phyloP scores from a whole-genome alignment of 2,797 vertebrate genomes.

The Capromys pilorides region DNA sequence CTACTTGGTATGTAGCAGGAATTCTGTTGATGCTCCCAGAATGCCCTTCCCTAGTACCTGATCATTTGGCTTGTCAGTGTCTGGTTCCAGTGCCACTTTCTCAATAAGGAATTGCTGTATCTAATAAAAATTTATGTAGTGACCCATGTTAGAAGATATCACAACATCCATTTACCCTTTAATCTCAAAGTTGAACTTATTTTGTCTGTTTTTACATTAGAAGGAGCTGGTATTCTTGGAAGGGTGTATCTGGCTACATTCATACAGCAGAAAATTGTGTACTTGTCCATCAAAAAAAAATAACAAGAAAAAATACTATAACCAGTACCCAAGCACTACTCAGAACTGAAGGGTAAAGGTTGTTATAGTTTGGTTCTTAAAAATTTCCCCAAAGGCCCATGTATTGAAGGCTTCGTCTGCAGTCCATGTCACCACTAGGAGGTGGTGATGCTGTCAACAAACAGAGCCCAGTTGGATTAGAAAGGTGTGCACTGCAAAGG shows the following conservation, averaged over 20 bases:
- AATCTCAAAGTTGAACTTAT: neutral
- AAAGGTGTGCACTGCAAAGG: neutral
- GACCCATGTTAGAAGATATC: neutral
- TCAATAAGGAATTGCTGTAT: neutral
- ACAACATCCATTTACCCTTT: neutral
- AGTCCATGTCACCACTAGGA: neutral
- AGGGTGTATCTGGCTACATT: neutral
- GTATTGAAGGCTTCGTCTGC: neutral
- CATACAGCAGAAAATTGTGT: neutral
- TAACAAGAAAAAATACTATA: neutral
- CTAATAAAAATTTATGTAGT: neutral
- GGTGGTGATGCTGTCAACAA: neutral
- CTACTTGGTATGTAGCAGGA: neutral
- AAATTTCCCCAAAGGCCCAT: neutral
- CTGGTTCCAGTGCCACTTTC: neutral
- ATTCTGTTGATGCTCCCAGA: neutral
- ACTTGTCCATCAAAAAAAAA: neutral
- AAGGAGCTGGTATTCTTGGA: neutral
- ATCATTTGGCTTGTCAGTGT: neutral
- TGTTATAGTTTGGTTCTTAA: neutral
- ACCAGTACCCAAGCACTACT: neutral
- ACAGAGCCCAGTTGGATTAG: neutral
- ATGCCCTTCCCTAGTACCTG: neutral
- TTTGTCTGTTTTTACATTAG: constrained; percentile 30
- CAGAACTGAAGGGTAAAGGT: neutral